Evolutionary conservation across 1,140 invertebrate species (phyloP).

Genomic region (Marisa cornuarietis): DNA sequence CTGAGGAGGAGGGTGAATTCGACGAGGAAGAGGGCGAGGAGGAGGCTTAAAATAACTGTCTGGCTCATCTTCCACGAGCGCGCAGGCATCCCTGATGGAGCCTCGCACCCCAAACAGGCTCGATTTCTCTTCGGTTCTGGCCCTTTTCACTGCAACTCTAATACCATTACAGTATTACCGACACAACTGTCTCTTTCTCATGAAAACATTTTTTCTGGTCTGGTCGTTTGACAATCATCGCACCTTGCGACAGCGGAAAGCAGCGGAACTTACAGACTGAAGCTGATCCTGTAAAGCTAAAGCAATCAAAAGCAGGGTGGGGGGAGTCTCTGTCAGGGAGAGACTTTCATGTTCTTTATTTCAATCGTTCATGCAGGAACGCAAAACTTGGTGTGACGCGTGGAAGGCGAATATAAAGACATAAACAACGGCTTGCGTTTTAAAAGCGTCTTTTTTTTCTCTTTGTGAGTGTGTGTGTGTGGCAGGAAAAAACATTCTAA

Average conservation of each 20-base stretch:
- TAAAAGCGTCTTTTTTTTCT: background rate
- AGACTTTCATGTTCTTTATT: conserved; percentile 2
- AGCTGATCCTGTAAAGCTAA: background rate
- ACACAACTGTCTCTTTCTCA: background rate
- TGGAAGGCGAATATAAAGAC: background rate
- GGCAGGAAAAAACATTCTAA: no score
- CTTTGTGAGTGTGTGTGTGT: conserved; percentile 9
- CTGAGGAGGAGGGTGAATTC: conserved; percentile 81
- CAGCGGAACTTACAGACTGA: background rate
- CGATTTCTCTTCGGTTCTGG: background rate
- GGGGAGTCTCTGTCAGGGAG: conserved; percentile 20
- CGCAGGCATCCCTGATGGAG: conserved; percentile 3
- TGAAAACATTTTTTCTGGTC: background rate
- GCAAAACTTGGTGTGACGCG: background rate
- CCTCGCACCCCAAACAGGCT: background rate
- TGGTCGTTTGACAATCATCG: background rate
- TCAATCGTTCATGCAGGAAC: conserved; percentile 3
- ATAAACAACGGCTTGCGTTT: no score
- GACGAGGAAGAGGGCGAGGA: conserved; percentile 84
- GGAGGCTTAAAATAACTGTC: conserved; percentile 56
- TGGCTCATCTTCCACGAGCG: background rate
- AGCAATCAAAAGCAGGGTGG: background rate
- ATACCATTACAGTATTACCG: background rate
- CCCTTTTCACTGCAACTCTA: background rate
- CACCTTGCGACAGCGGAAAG: background rate